These are phyloP conservation scores for Thera britannica DNA, from an alignment of 2,888 invertebrate genomes.

Conservation along the genomic window DNA sequence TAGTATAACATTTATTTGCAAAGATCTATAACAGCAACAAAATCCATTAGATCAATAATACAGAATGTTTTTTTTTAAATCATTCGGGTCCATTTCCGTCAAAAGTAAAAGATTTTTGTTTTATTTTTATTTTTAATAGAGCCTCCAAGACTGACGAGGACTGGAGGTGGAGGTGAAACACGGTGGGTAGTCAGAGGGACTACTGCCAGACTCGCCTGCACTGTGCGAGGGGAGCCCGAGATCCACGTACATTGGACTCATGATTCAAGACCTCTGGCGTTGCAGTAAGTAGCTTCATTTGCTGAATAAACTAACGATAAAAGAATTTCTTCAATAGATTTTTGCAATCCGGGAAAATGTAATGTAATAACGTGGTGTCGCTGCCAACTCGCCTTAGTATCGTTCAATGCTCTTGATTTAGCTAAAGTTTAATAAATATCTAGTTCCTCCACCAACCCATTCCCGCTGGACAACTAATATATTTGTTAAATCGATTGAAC, in stretches of 20 bases:
- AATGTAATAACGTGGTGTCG: background rate
- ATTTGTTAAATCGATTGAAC: background rate
- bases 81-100: no score
- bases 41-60: no score
- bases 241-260: conserved; percentile 85
- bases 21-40: no score
- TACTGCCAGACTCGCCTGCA: conserved; percentile 85
- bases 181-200: conserved; percentile 77
- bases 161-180: conserved; percentile 71
- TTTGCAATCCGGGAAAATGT: background rate
- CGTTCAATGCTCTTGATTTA: background rate
- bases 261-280: conserved; percentile 72
- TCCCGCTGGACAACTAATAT: background rate
- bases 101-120: no score
- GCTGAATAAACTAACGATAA: background rate
- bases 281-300: conserved; percentile 65
- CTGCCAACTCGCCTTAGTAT: background rate
- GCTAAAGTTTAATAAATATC: background rate
- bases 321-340: background rate
- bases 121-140: no score
- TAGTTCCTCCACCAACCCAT: background rate
- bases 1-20: no score
- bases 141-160: conserved; percentile 70
- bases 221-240: conserved; percentile 87
- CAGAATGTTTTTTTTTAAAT: no score